Base-by-base conservation (phyloP, 2,888 invertebrate genomes). In the Gnatocerus cornutus region DNA sequence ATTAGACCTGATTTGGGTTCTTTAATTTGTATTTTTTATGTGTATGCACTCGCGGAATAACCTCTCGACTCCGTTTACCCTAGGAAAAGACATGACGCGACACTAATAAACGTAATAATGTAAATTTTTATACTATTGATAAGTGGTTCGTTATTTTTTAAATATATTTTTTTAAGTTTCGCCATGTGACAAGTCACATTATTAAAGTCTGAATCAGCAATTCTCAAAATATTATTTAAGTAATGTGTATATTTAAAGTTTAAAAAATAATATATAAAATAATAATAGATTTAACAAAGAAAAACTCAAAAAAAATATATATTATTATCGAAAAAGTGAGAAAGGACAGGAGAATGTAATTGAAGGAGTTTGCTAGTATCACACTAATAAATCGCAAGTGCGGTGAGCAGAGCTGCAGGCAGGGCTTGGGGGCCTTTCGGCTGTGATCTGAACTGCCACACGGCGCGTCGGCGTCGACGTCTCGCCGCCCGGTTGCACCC, bases 141-240 rank as follows among this genome's bases (percentile, higher is more conserved):
- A 83, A 80, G 81, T 79, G 81, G 82, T 82, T 82, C 82, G 82
- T 83, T 84, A 81, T 82, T 82, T 82, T 81, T 81, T 77, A 80
- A 80, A 81, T 83, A 82, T 83, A 83, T 83, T 83, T 83, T 83
- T 82, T 83, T 83, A 83, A 81, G 81, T 82, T 82, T 81, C 80
- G 82, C 82, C 82, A 81, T 83, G 82, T 82, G 83, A 80, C 79
- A 76, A 81, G 81, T 83, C 84, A 84, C 84, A 81, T 82, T 82
- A 82, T 82, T 83, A 82, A 85, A 85, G 85, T 85, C 85, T 85
- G 85, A 85, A 83, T 82, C 84, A 84, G 84, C 84, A 85, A 84
- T 85, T 85, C 85, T 85, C 85, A 84, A 83, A 84, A 84, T 84
- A 84, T 85, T 82, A 82, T 84, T 84, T 84, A 84, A 84, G 82